Evolutionary conservation across 1,140 invertebrate species (phyloP).

Genomic region (Ceratina japonica): DNA sequence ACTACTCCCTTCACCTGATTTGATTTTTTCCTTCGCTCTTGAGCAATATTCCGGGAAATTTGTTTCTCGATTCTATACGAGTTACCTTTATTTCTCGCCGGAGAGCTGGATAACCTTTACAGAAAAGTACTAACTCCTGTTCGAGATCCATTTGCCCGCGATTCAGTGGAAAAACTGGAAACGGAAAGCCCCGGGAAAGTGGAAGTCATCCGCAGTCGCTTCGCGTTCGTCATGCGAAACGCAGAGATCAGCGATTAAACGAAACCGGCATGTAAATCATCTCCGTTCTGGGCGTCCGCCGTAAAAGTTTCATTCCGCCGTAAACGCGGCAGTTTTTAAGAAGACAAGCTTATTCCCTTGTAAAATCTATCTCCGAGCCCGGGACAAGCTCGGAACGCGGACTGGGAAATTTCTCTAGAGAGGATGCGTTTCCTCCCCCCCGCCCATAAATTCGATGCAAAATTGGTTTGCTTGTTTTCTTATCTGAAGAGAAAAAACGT

Average conservation of each 20-base stretch:
- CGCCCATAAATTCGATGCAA: conserved; percentile 34
- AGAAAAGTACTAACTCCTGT: too few species aligned
- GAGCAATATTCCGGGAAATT: neutral
- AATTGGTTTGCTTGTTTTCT: conserved; percentile 32
- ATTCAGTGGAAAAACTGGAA: neutral
- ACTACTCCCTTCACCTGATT: conserved; percentile 8
- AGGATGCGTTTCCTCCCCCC: neutral
- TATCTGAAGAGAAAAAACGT: conserved; percentile 14
- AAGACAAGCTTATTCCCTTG: conserved; percentile 25
- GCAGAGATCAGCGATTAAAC: neutral
- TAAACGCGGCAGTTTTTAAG: conserved; percentile 27
- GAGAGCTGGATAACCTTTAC: too few species aligned
- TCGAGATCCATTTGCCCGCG: neutral
- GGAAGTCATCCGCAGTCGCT: too few species aligned
- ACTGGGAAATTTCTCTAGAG: conserved; percentile 36
- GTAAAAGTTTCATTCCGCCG: neutral
- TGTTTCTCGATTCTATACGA: neutral
- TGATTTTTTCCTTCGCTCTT: neutral
- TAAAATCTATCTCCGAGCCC: conserved; percentile 28
- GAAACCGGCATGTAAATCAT: neutral
- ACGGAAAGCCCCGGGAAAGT: too few species aligned
- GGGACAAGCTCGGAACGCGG: neutral
- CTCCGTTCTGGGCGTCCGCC: neutral
- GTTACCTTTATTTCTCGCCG: neutral
- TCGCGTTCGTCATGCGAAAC: neutral